A percentile compares a stretch with the other conserved stretches of the same genome.
Conservation (phyloP, 2,888 invertebrate genomes). For the Platerodrilus igneus region DNA sequence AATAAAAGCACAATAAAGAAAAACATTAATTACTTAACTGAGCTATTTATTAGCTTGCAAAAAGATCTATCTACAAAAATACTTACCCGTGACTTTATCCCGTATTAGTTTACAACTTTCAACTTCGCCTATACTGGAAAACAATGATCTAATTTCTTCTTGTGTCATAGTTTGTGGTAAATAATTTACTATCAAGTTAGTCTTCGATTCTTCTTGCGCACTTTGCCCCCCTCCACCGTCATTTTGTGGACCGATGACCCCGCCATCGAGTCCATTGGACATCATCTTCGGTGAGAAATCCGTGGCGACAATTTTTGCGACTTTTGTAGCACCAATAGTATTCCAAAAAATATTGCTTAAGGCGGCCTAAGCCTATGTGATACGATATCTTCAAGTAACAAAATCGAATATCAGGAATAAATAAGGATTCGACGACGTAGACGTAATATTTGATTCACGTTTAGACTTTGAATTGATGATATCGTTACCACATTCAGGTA, state of each 20-base stretch:
- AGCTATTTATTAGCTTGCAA: not conserved
- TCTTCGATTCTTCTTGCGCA: conserved; percentile 89
- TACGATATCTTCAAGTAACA: too few relatives aligned
- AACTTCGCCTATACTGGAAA: conserved; percentile 97
- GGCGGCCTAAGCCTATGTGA: too few relatives aligned
- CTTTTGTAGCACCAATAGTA: too few relatives aligned
- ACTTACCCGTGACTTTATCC: conserved; percentile 91
- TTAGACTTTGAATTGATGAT: too few relatives aligned
- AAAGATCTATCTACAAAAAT: too few relatives aligned
- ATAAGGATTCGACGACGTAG: too few relatives aligned
- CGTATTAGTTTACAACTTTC: conserved; percentile 99
- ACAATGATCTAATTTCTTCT: conserved; percentile 96
- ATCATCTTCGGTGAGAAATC: conserved; percentile 55
- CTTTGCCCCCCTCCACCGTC: conserved; percentile 59
- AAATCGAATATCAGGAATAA: too few relatives aligned
- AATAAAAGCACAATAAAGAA: too few relatives aligned
- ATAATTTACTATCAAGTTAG: conserved; percentile 99
- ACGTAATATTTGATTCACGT: too few relatives aligned
- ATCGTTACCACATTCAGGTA: too few relatives aligned
- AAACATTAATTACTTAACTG: too few relatives aligned
- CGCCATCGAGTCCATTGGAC: conserved; percentile 80
- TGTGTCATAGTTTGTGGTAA: conserved; percentile 99
- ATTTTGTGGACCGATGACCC: conserved; percentile 75
- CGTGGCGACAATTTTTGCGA: conserved; percentile 25
- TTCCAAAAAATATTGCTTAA: too few relatives aligned